These are phyloP conservation scores for Amniataba percoides DNA, from an alignment of 2,797 vertebrate species.

Conservation along the genomic window DNA sequence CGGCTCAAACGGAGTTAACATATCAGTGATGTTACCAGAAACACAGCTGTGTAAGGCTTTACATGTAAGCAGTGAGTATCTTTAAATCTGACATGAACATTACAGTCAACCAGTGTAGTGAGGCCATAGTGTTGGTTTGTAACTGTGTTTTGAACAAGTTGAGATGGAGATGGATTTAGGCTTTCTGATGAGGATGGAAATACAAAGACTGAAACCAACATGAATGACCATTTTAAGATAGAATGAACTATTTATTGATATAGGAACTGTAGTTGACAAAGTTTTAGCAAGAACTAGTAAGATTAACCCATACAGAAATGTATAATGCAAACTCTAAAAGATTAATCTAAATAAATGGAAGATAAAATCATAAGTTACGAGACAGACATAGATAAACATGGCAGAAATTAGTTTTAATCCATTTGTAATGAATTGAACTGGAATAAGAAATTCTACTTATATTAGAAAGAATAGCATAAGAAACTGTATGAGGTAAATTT, in stretches of 20 bases:
- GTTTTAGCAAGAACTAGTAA: background rate
- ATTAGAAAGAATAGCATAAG: background rate
- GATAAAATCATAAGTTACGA: background rate
- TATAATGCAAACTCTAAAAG: background rate
- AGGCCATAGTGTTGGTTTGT: background rate
- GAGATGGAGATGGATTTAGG: background rate
- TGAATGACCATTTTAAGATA: background rate
- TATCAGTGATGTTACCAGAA: background rate
- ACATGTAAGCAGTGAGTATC: conserved; percentile 1
- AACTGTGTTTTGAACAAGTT: conserved; percentile 6
- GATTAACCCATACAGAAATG: background rate
- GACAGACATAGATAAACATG: background rate
- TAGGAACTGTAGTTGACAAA: background rate
- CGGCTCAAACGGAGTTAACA: conserved; percentile 6
- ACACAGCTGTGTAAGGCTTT: conserved; percentile 2
- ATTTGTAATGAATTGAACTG: background rate
- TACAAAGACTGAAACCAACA: background rate
- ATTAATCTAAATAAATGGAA: background rate
- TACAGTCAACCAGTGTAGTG: background rate
- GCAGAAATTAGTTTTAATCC: background rate
- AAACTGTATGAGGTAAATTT: background rate
- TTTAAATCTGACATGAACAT: background rate
- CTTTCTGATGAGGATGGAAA: background rate
- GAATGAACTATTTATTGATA: background rate
- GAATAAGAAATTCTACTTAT: background rate